Percentiles rank a stretch among this genome's conserved stretches.
phyloP scores from a whole-genome alignment of 2,888 invertebrate species.

The Euclidia mi region DNA sequence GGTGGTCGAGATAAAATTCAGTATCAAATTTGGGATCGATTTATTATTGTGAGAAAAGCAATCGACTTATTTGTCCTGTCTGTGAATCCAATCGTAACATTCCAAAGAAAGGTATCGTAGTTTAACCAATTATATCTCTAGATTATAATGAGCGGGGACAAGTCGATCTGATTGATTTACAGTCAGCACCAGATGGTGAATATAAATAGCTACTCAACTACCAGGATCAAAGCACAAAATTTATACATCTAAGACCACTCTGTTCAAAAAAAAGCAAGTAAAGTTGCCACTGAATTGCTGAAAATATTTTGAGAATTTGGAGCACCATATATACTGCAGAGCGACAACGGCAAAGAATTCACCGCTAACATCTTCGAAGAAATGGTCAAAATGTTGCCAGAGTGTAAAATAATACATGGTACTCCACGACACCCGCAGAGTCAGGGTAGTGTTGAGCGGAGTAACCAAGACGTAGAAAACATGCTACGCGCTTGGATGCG shows the following conservation, averaged over 20 bases:
- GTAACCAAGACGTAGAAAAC: constrained; percentile 54
- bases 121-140: constrained; percentile 49
- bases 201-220: constrained; percentile 64
- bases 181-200: constrained; percentile 50
- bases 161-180: constrained; percentile 61
- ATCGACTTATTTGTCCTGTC: constrained; percentile 14
- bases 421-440: constrained; percentile 33
- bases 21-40: background rate
- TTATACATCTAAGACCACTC: constrained; percentile 55
- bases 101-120: constrained; percentile 48
- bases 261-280: constrained; percentile 48
- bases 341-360: constrained; percentile 35
- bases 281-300: constrained; percentile 58
- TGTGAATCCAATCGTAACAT: constrained; percentile 43
- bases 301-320: constrained; percentile 50
- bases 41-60: background rate
- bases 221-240: constrained; percentile 65
- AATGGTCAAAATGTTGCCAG: constrained; percentile 44
- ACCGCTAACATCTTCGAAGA: constrained; percentile 41
- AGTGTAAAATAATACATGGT: constrained; percentile 36
- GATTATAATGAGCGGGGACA: constrained; percentile 60
- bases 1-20: background rate
- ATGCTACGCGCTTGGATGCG: constrained; percentile 58
- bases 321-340: constrained; percentile 36
- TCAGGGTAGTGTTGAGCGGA: constrained; percentile 38